A percentile compares a stretch with the other conserved stretches of the same genome.
phyloP scores from a whole-genome alignment of 1,140 invertebrate species.

The Rhizoglyphus robini region DNA sequence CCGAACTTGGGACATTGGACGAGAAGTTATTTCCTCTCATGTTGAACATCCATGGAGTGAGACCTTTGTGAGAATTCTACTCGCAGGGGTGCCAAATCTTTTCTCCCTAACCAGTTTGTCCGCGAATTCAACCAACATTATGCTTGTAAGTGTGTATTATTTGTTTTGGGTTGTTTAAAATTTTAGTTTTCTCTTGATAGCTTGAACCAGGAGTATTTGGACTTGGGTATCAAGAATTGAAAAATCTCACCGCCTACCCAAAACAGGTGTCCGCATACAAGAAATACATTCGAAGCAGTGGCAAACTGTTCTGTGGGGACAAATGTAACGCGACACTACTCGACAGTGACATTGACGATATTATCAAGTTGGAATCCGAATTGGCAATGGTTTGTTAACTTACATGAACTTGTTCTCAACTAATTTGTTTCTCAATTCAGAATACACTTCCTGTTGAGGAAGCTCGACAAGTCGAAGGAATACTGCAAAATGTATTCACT shows the following conservation, averaged over 20 bases:
- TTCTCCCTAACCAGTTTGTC: not conserved
- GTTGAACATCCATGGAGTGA: not conserved
- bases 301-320: not conserved
- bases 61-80: too few species aligned
- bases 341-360: conserved; percentile 15
- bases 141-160: not conserved
- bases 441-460: conserved; percentile 24
- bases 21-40: not conserved
- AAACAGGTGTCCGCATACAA: conserved; percentile 35
- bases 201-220: conserved; percentile 4
- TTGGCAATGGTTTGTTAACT: conserved; percentile 28
- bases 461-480: conserved; percentile 18
- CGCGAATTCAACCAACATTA: not conserved
- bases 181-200: not conserved
- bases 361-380: conserved; percentile 15
- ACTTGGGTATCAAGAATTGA: conserved; percentile 11
- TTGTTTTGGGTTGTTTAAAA: not conserved
- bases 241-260: not conserved
- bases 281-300: conserved; percentile 37
- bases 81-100: too few species aligned
- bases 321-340: not conserved
- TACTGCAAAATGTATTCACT: conserved; percentile 33
- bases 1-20: not conserved
- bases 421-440: not conserved
- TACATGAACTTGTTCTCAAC: not conserved